These are phyloP conservation scores for Helicoverpa zea DNA, from an alignment of 1,140 invertebrate species.

Conservation along the genomic window DNA sequence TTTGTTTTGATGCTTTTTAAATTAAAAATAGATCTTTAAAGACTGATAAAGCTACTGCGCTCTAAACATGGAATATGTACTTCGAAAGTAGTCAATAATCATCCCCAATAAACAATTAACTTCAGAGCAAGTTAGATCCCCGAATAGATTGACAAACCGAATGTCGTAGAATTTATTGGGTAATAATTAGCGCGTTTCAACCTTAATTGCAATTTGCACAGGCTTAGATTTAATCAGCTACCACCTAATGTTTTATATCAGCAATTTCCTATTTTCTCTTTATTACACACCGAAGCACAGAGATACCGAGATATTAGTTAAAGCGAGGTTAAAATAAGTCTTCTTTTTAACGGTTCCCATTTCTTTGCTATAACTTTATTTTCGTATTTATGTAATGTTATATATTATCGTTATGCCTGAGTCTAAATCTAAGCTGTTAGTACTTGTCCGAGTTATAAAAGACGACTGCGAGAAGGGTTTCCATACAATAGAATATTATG, in stretches of 20 bases:
- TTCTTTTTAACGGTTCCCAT: not conserved
- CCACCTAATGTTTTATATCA: not conserved
- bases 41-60: too few species aligned
- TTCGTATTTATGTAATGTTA: constrained; percentile 29
- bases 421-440: constrained; percentile 30
- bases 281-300: not conserved
- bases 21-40: too few species aligned
- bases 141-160: not conserved
- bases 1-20: not conserved
- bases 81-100: too few species aligned
- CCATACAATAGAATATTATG: constrained; percentile 34
- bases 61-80: too few species aligned
- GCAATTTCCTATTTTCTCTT: constrained; percentile 1
- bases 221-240: not conserved
- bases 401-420: constrained; percentile 19
- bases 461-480: constrained; percentile 30
- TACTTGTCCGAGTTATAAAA: constrained; percentile 37
- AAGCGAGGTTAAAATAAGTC: too few species aligned
- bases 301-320: not conserved
- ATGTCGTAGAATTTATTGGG: not conserved
- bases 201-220: not conserved
- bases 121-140: not conserved
- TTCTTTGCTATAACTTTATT: not conserved
- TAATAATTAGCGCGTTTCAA: not conserved
- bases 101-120: too few species aligned